These are phyloP conservation scores for Myotis lucifugus DNA, from an alignment of 2,113 vertebrate genomes.

Conservation along the genomic window DNA sequence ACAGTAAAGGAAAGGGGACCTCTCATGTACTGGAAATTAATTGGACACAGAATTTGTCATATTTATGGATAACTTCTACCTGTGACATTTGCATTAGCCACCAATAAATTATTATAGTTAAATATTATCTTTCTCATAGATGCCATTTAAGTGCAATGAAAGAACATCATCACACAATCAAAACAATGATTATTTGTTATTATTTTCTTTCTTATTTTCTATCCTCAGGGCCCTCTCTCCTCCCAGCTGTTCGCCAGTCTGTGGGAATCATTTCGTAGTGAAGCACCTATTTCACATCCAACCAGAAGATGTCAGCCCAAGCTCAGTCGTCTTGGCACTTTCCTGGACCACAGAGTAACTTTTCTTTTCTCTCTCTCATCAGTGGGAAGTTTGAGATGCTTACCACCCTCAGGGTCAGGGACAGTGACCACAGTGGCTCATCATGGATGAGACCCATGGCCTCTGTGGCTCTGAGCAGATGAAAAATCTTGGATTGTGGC, in stretches of 20 bases:
- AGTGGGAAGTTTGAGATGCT: background rate
- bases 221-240: background rate
- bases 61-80: background rate
- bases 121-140: background rate
- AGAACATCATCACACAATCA: background rate
- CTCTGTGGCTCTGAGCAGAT: background rate
- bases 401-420: background rate
- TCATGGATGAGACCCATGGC: background rate
- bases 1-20: background rate
- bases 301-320: conserved; percentile 81
- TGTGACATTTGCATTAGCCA: background rate
- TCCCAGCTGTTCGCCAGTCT: too few species aligned
- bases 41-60: background rate
- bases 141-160: background rate
- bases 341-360: background rate
- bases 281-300: background rate
- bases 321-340: conserved; percentile 23
- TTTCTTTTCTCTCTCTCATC: background rate
- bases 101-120: background rate
- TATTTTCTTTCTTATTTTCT: background rate
- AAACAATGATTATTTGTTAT: too few species aligned
- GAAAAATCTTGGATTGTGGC: background rate
- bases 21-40: background rate
- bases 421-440: background rate
- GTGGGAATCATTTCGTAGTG: background rate